Conservation (phyloP, 2,888 invertebrate species). For the Mactromeris polynyma region DNA sequence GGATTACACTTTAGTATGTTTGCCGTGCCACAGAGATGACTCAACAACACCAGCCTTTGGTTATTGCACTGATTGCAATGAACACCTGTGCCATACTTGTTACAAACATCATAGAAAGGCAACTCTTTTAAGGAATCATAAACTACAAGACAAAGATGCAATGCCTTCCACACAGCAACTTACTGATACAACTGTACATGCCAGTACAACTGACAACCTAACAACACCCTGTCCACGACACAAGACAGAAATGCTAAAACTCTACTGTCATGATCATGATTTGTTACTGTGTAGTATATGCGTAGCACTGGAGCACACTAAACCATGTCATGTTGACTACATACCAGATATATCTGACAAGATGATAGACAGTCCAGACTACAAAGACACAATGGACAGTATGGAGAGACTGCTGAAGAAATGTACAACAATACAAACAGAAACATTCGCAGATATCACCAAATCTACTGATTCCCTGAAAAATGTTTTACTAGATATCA, state of each 20-base stretch:
- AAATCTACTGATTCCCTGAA: not conserved
- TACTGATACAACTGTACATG: not conserved
- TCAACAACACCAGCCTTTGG: conserved; percentile 8
- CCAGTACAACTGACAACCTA: not conserved
- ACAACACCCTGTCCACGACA: not conserved
- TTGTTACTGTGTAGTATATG: not conserved
- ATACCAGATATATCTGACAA: conserved; percentile 4
- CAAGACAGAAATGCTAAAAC: not conserved
- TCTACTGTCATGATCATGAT: conserved; percentile 10
- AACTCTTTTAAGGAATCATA: not conserved
- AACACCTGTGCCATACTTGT: conserved; percentile 14
- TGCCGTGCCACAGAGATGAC: conserved; percentile 3
- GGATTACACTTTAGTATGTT: not conserved
- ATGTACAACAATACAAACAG: not conserved
- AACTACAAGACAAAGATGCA: not conserved
- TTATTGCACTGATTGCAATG: conserved; percentile 23
- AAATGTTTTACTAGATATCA: not conserved
- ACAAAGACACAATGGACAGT: not conserved
- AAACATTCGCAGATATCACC: not conserved
- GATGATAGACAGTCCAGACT: not conserved
- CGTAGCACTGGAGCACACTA: conserved; percentile 19
- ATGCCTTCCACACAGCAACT: not conserved
- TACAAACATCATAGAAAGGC: conserved; percentile 1
- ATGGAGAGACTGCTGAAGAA: not conserved
- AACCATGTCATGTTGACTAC: not conserved